Conservation (phyloP, 2,113 vertebrate species). For the Pelusios castaneus region DNA sequence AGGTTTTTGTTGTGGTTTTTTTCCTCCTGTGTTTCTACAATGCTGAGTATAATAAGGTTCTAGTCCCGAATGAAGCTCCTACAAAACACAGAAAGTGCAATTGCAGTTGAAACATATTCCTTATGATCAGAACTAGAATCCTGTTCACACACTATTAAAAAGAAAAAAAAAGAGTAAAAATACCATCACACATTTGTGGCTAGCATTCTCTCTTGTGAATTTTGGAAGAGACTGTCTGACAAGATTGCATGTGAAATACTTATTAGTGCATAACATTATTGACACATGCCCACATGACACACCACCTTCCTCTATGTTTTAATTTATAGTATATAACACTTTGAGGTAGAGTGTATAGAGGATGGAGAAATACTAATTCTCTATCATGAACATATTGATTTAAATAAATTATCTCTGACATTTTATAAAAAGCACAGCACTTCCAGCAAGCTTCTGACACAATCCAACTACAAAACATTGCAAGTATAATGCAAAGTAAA, state of each 20-base stretch:
- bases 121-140: not conserved
- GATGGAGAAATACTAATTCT: not conserved
- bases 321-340: not conserved
- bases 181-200: not conserved
- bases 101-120: not conserved
- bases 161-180: not conserved
- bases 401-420: not conserved
- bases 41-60: not conserved
- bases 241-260: not conserved
- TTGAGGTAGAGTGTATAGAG: not conserved
- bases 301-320: not conserved
- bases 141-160: not conserved
- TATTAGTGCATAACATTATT: not conserved
- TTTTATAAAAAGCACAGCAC: not conserved
- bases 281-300: rapidly evolving
- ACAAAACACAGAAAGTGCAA: not conserved
- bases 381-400: not conserved
- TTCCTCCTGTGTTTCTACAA: not conserved
- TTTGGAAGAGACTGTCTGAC: not conserved
- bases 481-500: not conserved
- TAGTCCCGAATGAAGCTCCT: not conserved
- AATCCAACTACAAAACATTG: not conserved
- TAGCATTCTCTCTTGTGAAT: not conserved
- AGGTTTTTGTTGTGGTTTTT: not conserved
- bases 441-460: not conserved